These are phyloP conservation scores for Paedocypris micromegethes DNA, from an alignment of 2,797 vertebrate species.

Conservation along the genomic window DNA sequence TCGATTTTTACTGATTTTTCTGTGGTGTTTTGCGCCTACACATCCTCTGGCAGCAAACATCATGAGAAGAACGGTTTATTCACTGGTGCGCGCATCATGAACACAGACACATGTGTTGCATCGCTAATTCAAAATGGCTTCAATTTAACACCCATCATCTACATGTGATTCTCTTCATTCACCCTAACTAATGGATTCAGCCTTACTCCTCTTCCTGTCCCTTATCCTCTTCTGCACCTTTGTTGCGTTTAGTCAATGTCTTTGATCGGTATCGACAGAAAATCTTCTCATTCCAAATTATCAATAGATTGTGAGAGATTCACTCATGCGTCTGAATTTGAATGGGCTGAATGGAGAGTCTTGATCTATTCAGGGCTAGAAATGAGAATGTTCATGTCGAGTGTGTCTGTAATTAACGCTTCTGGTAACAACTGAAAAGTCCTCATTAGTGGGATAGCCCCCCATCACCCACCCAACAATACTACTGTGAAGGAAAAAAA, in stretches of 20 bases:
- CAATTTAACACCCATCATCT: conserved; percentile 21
- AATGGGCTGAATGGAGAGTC: conserved; percentile 4
- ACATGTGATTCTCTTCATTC: conserved; percentile 33
- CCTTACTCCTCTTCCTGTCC: conserved; percentile 23
- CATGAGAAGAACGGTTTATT: conserved; percentile 8
- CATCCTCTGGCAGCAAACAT: conserved; percentile 16
- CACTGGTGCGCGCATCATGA: background rate
- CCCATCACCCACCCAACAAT: conserved; percentile 8
- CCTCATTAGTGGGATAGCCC: conserved; percentile 27
- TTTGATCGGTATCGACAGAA: conserved; percentile 31
- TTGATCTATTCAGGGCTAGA: conserved; percentile 17
- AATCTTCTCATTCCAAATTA: conserved; percentile 5
- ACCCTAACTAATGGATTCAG: conserved; percentile 29
- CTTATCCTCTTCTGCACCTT: conserved; percentile 30
- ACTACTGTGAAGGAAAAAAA: background rate
- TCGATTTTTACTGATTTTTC: conserved; percentile 3
- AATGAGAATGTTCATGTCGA: conserved; percentile 13
- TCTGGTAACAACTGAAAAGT: conserved; percentile 26
- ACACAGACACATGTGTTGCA: conserved; percentile 21
- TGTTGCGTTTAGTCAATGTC: conserved; percentile 25
- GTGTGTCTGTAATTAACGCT: conserved; percentile 33
- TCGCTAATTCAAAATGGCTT: conserved; percentile 1
- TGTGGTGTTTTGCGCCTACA: background rate
- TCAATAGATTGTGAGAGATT: background rate
- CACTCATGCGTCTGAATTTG: background rate